phyloP scores from a whole-genome alignment of 2,888 invertebrate genomes.

The Acanthosepion pharaonis region DNA sequence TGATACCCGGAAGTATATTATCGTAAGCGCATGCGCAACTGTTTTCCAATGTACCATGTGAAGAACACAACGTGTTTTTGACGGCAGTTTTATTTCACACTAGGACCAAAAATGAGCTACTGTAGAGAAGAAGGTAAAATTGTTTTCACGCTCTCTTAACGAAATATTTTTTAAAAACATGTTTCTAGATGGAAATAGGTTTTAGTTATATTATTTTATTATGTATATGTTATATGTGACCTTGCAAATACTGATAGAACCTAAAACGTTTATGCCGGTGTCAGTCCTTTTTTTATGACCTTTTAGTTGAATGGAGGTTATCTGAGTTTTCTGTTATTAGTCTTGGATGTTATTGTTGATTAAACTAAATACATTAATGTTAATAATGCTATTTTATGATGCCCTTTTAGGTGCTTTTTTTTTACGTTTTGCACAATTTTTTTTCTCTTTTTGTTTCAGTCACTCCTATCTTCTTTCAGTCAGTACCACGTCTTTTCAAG shows the following conservation, averaged over 20 bases:
- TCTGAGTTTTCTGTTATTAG: not conserved
- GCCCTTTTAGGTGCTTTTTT: too few species aligned
- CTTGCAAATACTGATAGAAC: not conserved
- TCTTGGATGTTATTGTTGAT: not conserved
- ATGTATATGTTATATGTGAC: not conserved
- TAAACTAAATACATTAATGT: too few species aligned
- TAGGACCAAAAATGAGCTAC: not conserved
- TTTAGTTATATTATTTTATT: not conserved
- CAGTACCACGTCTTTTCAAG: too few species aligned
- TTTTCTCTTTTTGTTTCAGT: too few species aligned
- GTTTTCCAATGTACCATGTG: slow-evolving; percentile 10
- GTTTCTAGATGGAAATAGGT: not conserved
- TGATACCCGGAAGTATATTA: not conserved
- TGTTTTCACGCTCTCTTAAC: not conserved
- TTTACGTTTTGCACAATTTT: too few species aligned
- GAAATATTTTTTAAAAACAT: not conserved
- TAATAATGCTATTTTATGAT: not conserved
- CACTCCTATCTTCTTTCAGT: too few species aligned
- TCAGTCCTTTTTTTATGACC: not conserved
- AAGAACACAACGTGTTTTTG: slow-evolving; percentile 15
- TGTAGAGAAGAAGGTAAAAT: slow-evolving; percentile 37
- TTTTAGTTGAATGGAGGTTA: not conserved
- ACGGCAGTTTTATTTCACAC: not conserved
- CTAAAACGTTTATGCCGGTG: not conserved
- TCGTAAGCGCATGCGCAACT: not conserved